Conservation (phyloP, 2,797 vertebrate species). For the Diceros bicornis region DNA sequence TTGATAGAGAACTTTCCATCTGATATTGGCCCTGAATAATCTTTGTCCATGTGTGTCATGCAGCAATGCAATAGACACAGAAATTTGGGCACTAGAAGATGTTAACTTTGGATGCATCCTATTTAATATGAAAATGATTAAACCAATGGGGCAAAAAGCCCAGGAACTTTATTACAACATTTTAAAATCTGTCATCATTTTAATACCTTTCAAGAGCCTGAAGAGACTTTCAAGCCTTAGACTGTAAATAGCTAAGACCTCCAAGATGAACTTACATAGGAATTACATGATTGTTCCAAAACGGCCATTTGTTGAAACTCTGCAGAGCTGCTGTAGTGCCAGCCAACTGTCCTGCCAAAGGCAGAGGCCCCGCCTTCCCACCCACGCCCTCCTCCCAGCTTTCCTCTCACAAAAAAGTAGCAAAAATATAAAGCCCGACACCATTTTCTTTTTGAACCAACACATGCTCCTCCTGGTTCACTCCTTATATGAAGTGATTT, state of each 20-base stretch:
- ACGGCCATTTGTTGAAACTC: not conserved
- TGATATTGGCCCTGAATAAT: not conserved
- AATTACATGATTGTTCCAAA: constrained; percentile 30
- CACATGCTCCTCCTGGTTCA: not conserved
- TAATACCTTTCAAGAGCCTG: constrained; percentile 62
- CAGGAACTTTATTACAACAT: constrained; percentile 51
- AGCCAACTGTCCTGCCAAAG: not conserved
- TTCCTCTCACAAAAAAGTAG: constrained; percentile 5
- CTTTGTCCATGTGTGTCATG: not conserved
- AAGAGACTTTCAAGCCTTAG: constrained; percentile 45
- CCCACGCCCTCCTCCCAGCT: not conserved
- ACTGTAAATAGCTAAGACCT: constrained; percentile 63
- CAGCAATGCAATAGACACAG: not conserved
- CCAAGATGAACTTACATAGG: not conserved
- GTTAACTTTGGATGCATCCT: constrained; percentile 64
- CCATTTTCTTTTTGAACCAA: constrained; percentile 56
- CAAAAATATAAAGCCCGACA: not conserved
- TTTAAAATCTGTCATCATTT: constrained; percentile 61
- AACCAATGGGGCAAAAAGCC: not conserved
- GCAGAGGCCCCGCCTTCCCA: not conserved
- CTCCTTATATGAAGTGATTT: constrained; percentile 34
- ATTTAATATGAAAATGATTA: constrained; percentile 70
- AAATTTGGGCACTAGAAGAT: constrained; percentile 12
- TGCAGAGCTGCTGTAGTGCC: not conserved
- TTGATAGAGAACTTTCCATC: not conserved